A percentile compares a stretch with the other conserved stretches of the same genome.
Evolutionary conservation across 2,113 vertebrate genomes (phyloP).

Genomic region (Polyodon spathula): DNA sequence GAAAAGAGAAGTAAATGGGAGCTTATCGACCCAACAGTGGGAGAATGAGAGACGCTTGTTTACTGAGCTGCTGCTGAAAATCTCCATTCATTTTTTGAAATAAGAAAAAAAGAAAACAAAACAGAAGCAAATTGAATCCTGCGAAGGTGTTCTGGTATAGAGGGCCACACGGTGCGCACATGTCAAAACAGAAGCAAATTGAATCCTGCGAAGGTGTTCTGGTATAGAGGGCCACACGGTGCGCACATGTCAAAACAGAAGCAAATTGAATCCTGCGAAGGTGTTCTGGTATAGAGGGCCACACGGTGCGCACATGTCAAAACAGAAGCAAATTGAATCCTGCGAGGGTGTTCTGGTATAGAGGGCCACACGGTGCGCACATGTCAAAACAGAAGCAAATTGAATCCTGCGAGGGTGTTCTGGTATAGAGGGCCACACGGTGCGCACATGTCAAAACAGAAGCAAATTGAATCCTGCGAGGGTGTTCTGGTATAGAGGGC

Average conservation of each 20-base stretch:
- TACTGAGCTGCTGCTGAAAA: conserved; percentile 27
- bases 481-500: no score
- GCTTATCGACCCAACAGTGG: conserved; percentile 13
- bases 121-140: conserved; percentile 11
- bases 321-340: conserved; percentile 11
- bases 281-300: no score
- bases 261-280: neutral
- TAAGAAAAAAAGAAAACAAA: conserved; percentile 16
- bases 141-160: no score
- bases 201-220: neutral
- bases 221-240: no score
- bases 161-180: no score
- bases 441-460: neutral
- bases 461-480: conserved; percentile 1
- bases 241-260: conserved; percentile 1
- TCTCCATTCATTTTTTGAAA: conserved; percentile 29
- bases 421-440: no score
- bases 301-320: neutral
- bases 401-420: neutral
- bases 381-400: conserved; percentile 9
- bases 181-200: conserved; percentile 12
- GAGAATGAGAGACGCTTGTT: conserved; percentile 32
- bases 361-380: no score
- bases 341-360: no score
- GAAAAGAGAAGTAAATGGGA: conserved; percentile 25